Evolutionary conservation across 2,888 invertebrate genomes (phyloP).

Genomic region (Tipula unca): DNA sequence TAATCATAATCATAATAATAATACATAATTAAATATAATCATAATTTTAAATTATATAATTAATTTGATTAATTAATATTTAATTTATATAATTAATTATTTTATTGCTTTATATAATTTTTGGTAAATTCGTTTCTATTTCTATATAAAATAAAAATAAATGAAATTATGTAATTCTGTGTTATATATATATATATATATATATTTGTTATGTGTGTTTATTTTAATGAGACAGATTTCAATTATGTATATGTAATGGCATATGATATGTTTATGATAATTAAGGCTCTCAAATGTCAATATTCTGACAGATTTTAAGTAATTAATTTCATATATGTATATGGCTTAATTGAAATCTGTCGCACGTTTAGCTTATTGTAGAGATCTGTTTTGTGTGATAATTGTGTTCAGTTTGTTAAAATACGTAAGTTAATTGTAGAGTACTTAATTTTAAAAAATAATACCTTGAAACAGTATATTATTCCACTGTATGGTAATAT

Average conservation of each 20-base stretch:
- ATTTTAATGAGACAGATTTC: not conserved
- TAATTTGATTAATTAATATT: conserved; percentile 1
- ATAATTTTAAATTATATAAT: conserved; percentile 4
- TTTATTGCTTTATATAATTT: not conserved
- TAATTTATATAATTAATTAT: not conserved
- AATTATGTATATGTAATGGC: not conserved
- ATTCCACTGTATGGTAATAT: not conserved
- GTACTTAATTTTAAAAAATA: not conserved
- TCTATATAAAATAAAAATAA: not conserved
- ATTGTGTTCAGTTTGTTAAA: not conserved
- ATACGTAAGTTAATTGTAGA: not conserved
- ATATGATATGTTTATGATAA: not conserved
- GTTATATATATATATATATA: not conserved
- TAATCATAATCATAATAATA: not conserved
- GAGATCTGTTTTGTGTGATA: not conserved
- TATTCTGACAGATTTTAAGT: not conserved
- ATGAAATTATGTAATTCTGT: not conserved
- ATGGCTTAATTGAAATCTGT: not conserved
- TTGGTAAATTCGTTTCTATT: not conserved
- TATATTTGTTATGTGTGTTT: too few species aligned
- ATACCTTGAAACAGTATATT: not conserved
- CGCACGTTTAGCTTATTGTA: not conserved
- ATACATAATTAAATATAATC: not conserved
- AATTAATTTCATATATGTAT: not conserved
- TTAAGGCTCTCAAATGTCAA: not conserved